Evolutionary conservation across 2,113 vertebrate genomes (phyloP).

Genomic region (Chamaea fasciata): DNA sequence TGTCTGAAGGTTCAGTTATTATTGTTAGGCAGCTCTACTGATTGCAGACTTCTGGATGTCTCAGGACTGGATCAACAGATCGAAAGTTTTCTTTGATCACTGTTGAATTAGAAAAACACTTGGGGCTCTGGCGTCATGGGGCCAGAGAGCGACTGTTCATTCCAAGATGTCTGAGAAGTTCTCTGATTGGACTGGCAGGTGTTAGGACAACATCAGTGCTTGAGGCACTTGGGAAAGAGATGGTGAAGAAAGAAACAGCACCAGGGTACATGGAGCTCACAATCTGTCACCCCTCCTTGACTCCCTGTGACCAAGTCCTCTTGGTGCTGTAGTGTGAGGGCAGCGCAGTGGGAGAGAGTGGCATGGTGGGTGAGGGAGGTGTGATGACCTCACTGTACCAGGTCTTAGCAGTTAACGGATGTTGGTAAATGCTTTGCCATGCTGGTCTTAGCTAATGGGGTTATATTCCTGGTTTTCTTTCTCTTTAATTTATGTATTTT

Average conservation of each 20-base stretch:
- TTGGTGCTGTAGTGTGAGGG: rapidly evolving
- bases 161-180: background rate
- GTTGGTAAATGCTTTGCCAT: background rate
- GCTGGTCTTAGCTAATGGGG: background rate
- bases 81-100: background rate
- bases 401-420: background rate
- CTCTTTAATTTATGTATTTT: constrained; percentile 28
- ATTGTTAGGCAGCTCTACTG: background rate
- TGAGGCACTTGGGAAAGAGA: background rate
- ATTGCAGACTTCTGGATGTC: background rate
- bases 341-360: rapidly evolving
- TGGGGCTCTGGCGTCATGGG: rapidly evolving
- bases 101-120: background rate
- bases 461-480: background rate
- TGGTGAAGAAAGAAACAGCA: background rate
- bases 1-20: background rate
- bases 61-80: background rate
- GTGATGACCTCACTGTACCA: background rate
- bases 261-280: background rate
- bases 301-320: too few relatives aligned
- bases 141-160: background rate
- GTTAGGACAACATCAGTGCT: rapidly evolving
- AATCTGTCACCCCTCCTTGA: rapidly evolving
- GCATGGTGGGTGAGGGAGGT: rapidly evolving
- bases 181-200: background rate